Evolutionary conservation across 2,113 vertebrate genomes (phyloP).

Genomic region (Anarhynchus alexandrinus): DNA sequence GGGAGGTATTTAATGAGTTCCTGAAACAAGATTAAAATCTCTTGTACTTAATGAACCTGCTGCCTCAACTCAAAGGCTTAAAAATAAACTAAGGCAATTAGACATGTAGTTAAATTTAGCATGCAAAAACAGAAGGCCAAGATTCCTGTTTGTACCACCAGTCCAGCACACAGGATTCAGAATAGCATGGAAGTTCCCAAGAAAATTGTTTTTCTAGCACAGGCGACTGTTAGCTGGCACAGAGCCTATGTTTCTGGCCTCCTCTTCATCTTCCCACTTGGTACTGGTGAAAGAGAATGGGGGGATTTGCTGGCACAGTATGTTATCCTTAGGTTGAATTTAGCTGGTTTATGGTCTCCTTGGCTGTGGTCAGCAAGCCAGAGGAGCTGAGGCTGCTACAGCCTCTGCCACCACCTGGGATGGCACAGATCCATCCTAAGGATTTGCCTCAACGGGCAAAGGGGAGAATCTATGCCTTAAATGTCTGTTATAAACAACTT

Average conservation of each 20-base stretch:
- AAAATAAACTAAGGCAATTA: slow-evolving; percentile 50
- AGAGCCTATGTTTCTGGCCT: slow-evolving; percentile 16
- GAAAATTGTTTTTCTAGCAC: neutral
- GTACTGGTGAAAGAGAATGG: neutral
- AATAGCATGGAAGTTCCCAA: neutral
- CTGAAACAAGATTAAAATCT: slow-evolving; percentile 45
- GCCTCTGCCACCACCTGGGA: neutral
- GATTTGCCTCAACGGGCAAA: neutral
- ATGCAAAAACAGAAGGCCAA: slow-evolving; percentile 3
- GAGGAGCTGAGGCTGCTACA: neutral
- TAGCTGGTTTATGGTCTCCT: neutral
- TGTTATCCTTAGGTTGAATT: neutral
- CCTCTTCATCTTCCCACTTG: slow-evolving; percentile 13
- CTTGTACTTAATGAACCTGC: slow-evolving; percentile 40
- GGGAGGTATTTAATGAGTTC: neutral
- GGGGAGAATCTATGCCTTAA: neutral
- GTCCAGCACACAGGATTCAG: neutral
- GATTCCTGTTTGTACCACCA: slow-evolving; percentile 9
- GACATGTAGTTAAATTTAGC: slow-evolving; percentile 33
- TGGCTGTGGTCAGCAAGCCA: neutral
- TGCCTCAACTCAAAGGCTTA: slow-evolving; percentile 29
- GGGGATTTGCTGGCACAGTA: neutral
- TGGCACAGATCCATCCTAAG: neutral
- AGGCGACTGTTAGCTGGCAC: neutral
- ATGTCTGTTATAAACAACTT: neutral